Conservation (phyloP, 2,888 invertebrate genomes). For the Halictus quadricinctus region DNA sequence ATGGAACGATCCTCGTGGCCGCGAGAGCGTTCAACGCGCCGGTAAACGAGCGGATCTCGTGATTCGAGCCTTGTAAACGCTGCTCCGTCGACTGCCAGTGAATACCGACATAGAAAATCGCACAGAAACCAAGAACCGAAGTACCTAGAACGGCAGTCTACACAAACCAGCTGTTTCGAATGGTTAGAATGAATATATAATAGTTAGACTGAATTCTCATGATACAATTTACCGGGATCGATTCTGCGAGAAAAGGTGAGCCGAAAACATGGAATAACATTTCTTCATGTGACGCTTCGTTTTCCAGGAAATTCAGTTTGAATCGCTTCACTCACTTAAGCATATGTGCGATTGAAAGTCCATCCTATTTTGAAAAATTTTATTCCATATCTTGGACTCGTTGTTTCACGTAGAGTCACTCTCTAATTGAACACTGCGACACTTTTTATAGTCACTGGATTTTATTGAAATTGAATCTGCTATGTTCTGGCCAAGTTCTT, state of each 20-base stretch:
- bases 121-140: background rate
- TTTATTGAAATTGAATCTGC: background rate
- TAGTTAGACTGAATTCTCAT: too few relatives aligned
- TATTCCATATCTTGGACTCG: background rate
- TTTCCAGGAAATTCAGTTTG: too few relatives aligned
- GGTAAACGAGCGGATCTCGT: constrained; percentile 61
- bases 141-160: background rate
- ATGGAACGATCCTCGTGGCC: constrained; percentile 11
- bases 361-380: background rate
- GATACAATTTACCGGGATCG: too few relatives aligned
- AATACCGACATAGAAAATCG: background rate
- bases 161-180: background rate
- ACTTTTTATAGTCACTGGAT: background rate
- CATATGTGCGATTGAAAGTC: too few relatives aligned
- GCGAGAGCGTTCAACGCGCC: constrained; percentile 30
- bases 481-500: background rate
- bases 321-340: too few relatives aligned
- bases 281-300: too few relatives aligned
- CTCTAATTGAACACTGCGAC: background rate
- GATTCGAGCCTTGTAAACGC: background rate
- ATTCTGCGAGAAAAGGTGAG: too few relatives aligned
- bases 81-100: background rate
- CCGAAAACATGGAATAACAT: too few relatives aligned
- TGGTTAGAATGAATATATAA: too few relatives aligned
- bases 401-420: background rate